phyloP scores from a whole-genome alignment of 2,888 invertebrate species.

The Hermodice carunculata region DNA sequence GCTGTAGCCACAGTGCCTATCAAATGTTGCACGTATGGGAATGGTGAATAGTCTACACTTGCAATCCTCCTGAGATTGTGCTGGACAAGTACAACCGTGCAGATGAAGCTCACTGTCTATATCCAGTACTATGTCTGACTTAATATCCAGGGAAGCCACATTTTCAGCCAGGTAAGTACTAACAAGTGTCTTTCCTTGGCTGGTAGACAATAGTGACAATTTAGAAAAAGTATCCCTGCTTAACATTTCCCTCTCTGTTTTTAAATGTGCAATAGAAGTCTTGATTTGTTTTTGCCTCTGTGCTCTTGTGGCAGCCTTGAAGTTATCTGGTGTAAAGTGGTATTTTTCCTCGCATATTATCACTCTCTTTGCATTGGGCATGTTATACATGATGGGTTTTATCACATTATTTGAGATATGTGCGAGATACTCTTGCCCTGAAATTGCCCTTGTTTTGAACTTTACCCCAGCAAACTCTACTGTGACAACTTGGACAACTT shows the following conservation, averaged over 20 bases:
- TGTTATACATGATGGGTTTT: constrained; percentile 3
- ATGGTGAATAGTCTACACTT: too few relatives aligned
- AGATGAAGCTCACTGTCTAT: not conserved
- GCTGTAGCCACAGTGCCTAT: too few relatives aligned
- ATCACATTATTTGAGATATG: constrained; percentile 26
- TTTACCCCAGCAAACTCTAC: too few relatives aligned
- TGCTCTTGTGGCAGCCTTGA: constrained; percentile 19
- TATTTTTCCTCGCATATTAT: constrained; percentile 39
- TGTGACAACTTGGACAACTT: too few relatives aligned
- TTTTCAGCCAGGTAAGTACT: not conserved
- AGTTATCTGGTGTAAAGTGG: constrained; percentile 28
- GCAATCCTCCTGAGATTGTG: too few relatives aligned
- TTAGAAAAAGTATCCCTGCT: not conserved
- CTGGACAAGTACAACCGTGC: not conserved
- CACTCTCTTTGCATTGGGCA: constrained; percentile 18
- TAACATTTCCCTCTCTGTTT: constrained; percentile 1
- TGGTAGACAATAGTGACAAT: not conserved
- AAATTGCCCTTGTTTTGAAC: too few relatives aligned
- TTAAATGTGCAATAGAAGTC: not conserved
- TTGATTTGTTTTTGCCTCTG: not conserved
- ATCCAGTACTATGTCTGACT: not conserved
- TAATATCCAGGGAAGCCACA: not conserved
- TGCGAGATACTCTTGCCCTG: constrained; percentile 28
- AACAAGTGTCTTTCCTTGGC: not conserved
- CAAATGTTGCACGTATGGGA: too few relatives aligned